Percentiles rank a stretch among this genome's conserved stretches.
phyloP scores from a whole-genome alignment of 2,888 invertebrate species.

The Zygogramma bicolorata region DNA sequence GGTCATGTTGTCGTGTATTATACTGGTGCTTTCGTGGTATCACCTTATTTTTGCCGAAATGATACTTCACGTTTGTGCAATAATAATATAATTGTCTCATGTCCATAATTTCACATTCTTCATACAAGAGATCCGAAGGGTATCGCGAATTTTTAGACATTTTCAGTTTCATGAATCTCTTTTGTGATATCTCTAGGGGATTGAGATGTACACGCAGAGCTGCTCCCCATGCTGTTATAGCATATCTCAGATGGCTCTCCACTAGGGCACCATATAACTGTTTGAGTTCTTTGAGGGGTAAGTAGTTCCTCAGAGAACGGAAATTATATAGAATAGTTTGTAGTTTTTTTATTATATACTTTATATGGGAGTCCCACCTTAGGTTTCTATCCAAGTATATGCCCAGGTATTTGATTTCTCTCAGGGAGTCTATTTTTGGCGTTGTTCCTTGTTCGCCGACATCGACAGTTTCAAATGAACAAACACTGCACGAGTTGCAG shows the following conservation, averaged over 20 bases:
- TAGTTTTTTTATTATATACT: too few species aligned
- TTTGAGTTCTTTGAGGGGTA: too few species aligned
- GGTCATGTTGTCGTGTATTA: too few species aligned
- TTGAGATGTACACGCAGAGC: too few species aligned
- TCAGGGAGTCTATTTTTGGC: not conserved
- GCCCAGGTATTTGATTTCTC: not conserved
- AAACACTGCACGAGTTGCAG: not conserved
- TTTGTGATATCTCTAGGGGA: not conserved
- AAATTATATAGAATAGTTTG: too few species aligned
- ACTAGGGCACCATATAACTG: not conserved
- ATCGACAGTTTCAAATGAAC: too few species aligned
- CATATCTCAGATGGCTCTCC: not conserved
- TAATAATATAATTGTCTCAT: not conserved
- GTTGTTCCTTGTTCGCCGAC: not conserved
- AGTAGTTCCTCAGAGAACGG: too few species aligned
- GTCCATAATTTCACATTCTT: not conserved
- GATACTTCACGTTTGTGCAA: too few species aligned
- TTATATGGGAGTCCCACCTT: too few species aligned
- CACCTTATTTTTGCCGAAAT: too few species aligned
- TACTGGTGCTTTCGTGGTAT: too few species aligned
- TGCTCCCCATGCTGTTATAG: too few species aligned
- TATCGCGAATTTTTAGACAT: not conserved
- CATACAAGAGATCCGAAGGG: not conserved
- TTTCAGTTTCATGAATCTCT: not conserved
- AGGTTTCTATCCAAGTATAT: not conserved